These are phyloP conservation scores for Procavia capensis DNA, from an alignment of 2,113 vertebrate genomes.

Conservation along the genomic window DNA sequence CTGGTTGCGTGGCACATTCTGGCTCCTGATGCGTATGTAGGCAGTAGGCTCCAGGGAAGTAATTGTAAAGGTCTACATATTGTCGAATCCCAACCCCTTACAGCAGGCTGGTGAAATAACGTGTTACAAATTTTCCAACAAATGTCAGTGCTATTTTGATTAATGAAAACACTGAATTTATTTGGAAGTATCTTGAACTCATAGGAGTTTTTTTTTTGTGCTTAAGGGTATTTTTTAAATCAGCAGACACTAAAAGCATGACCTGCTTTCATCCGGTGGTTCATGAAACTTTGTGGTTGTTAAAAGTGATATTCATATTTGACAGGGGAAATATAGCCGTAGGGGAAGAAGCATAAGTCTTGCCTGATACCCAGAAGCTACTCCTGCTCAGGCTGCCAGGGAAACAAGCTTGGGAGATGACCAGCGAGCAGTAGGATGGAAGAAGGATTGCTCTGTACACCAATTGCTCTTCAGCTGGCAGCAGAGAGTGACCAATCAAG, in stretches of 20 bases:
- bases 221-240: constrained; percentile 19
- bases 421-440: not conserved
- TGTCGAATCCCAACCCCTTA: not conserved
- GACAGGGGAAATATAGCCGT: not conserved
- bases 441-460: not conserved
- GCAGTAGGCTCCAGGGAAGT: not conserved
- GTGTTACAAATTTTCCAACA: not conserved
- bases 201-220: constrained; percentile 8
- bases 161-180: constrained; percentile 40
- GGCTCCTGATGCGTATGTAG: not conserved
- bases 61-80: not conserved
- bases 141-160: not conserved
- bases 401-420: not conserved
- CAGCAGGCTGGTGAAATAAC: not conserved
- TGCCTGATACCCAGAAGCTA: not conserved
- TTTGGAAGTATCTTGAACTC: constrained; percentile 34
- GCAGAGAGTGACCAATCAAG: not conserved
- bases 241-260: not conserved
- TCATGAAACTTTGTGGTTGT: constrained; percentile 72
- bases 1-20: not conserved
- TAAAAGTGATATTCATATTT: constrained; percentile 67
- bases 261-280: constrained; percentile 54
- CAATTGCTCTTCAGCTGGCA: not conserved
- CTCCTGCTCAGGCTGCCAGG: not conserved
- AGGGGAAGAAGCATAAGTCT: not conserved